Evolutionary conservation across 2,888 invertebrate species (phyloP), one percentile per base, ranked within the genome.

Genomic region (Noctua janthe): DNA sequence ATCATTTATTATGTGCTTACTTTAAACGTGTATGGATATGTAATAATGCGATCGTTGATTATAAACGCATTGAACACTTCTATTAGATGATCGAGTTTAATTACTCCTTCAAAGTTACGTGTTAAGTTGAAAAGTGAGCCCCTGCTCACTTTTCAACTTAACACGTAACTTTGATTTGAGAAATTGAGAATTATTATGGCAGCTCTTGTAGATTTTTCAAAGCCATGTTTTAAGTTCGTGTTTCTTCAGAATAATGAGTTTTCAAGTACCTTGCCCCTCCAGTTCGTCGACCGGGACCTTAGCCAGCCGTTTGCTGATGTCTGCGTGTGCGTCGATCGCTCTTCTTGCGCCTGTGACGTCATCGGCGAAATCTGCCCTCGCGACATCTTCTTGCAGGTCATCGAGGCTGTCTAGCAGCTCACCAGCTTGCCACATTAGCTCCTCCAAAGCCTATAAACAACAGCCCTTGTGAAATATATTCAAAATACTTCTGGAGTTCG

Each of bases 251-350:
- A 54, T 70, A 56, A 64, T 39, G 17, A 66, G 8, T 62, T 70
- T 54, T 15, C 17, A 59, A 83, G 98, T 98, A 94, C 99, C 99
- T 95, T 99, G 98, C 82, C 98, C 97, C 94, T 99, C 99, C 75
- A 99, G 97, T 93, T 99, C 99, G 92, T 99, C 99, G 49, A 99
- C 98, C 20, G 99, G 99, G 83, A 99, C 98, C 95, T 99, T 99
- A 92, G 98, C 98, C 79, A 99, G 99, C 93, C 99, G 98, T 95
- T 99, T 99, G 95, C 99, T 99, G 97, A 99, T 98, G 93, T 99
- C 99, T 89, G 98, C 98, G 97, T 99, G 99, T 82, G 99, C 98
- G 95, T 99, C 99, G 83, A 99, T 98, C 80, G 99, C 98, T 90
- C 98, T 98, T 91, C 99, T 98, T 35, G 99, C 99, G 74, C 99